These are phyloP conservation scores for Channa striata DNA, from an alignment of 2,797 vertebrate species.

Conservation along the genomic window DNA sequence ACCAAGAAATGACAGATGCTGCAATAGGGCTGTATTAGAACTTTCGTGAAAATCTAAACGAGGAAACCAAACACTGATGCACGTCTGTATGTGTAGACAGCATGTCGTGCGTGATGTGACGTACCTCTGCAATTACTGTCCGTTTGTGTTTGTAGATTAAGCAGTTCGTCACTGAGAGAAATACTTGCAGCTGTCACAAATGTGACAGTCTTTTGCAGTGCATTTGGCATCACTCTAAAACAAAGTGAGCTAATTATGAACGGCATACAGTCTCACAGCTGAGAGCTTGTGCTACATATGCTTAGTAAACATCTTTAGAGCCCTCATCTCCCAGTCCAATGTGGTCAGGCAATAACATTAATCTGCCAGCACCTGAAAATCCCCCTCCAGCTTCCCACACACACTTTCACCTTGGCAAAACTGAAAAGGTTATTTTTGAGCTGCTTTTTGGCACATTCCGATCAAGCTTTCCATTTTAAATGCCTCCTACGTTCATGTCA, in stretches of 20 bases:
- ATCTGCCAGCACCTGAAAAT: slow-evolving; percentile 70
- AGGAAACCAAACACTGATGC: neutral
- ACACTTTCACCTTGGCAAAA: slow-evolving; percentile 63
- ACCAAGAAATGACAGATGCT: neutral
- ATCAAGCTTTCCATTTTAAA: slow-evolving; percentile 37
- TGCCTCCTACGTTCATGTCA: slow-evolving; percentile 49
- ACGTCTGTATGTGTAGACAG: neutral
- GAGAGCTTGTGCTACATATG: slow-evolving; percentile 42
- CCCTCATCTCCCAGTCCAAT: slow-evolving; percentile 36
- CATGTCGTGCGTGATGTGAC: neutral
- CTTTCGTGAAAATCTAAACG: neutral
- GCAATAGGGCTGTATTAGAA: neutral
- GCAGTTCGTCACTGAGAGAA: neutral
- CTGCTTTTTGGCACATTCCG: slow-evolving; percentile 50
- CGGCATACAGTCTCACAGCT: slow-evolving; percentile 7
- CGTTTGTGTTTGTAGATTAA: neutral
- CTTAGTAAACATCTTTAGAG: slow-evolving; percentile 66
- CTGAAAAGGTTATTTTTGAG: slow-evolving; percentile 51
- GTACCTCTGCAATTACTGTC: neutral
- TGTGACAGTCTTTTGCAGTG: slow-evolving; percentile 10
- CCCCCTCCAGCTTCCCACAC: slow-evolving; percentile 30
- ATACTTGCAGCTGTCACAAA: slow-evolving; percentile 5
- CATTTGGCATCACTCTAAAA: slow-evolving; percentile 17
- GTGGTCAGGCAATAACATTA: slow-evolving; percentile 55
- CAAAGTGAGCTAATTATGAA: slow-evolving; percentile 44